phyloP scores from a whole-genome alignment of 2,888 invertebrate species.

The Acronicta aceris region DNA sequence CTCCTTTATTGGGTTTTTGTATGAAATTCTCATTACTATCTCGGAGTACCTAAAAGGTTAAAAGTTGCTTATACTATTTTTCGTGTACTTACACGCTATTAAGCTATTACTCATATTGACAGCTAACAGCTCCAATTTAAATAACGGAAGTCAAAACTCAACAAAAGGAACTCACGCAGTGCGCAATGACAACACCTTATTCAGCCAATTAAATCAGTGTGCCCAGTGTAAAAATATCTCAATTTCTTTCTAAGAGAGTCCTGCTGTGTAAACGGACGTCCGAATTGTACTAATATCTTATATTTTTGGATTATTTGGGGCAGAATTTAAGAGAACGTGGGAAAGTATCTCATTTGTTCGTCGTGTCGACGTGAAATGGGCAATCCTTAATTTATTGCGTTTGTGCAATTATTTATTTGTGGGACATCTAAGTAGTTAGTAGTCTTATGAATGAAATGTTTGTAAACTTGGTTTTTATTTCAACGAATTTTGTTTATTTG shows the following conservation, averaged over 20 bases:
- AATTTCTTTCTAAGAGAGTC: conserved; percentile 44
- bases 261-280: conserved; percentile 69
- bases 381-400: conserved; percentile 41
- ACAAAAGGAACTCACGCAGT: conserved; percentile 62
- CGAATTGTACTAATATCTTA: conserved; percentile 61
- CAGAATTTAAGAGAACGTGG: conserved; percentile 66
- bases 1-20: no score
- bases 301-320: conserved; percentile 65
- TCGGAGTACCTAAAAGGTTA: not conserved
- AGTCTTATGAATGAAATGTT: not conserved
- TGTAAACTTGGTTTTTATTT: not conserved
- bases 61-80: no score
- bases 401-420: not conserved
- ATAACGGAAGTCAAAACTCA: conserved; percentile 46
- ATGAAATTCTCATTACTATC: no score
- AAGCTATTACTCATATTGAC: not conserved
- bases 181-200: conserved; percentile 69
- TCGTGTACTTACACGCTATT: not conserved
- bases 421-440: no score
- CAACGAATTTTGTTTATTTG: not conserved
- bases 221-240: conserved; percentile 56
- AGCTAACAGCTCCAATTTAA: conserved; percentile 33
- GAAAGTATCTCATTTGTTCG: conserved; percentile 71
- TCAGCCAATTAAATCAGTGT: conserved; percentile 62
- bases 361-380: conserved; percentile 29